Conservation (phyloP, 1,140 invertebrate genomes). For the Zeugodacus cucurbitae region DNA sequence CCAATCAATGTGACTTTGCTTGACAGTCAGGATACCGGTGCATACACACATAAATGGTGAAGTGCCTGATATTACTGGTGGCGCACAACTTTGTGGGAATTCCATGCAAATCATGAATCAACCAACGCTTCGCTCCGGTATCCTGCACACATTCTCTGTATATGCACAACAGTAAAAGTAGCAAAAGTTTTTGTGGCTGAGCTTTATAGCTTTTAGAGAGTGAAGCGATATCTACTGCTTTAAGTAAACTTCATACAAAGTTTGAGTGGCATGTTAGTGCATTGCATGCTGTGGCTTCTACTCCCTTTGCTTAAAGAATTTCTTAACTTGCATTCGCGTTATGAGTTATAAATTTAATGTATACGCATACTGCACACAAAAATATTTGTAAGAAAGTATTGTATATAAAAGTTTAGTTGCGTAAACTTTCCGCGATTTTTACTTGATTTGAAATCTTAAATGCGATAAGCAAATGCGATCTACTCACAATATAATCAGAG, state of each 20-base stretch:
- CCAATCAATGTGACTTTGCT: conserved; percentile 29
- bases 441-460: neutral
- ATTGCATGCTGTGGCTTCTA: no score
- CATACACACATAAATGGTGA: neutral
- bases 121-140: no score
- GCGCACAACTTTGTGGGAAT: neutral
- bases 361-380: neutral
- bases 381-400: neutral
- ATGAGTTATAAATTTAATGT: no score
- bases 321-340: neutral
- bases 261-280: conserved; percentile 34
- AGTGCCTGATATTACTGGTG: neutral
- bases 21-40: neutral
- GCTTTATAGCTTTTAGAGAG: neutral
- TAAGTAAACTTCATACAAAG: neutral
- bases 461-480: no score
- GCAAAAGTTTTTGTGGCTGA: neutral
- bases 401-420: neutral
- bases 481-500: no score
- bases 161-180: neutral
- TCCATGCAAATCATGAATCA: neutral
- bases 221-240: neutral
- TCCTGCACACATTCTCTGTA: neutral
- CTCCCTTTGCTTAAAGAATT: neutral
- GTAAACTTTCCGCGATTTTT: neutral